A percentile compares a stretch with the other conserved stretches of the same genome.
Evolutionary conservation across 2,888 invertebrate genomes (phyloP).

Genomic region (Germaria angustata): DNA sequence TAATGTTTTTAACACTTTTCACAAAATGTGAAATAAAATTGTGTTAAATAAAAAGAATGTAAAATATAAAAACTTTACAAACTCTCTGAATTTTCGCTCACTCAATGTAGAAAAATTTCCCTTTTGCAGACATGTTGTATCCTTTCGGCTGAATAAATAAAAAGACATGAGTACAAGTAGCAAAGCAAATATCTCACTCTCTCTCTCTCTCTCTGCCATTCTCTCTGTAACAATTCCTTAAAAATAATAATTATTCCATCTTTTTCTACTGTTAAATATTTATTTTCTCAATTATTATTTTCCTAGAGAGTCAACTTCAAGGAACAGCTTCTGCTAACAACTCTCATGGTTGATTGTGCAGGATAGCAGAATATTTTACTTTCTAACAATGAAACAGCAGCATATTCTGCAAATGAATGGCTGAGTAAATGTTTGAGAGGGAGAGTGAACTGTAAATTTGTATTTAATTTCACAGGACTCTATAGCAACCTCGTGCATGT

Average conservation of each 20-base stretch:
- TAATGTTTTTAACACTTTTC: slow-evolving; percentile 8
- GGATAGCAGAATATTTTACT: too few species aligned
- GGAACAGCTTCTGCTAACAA: neutral
- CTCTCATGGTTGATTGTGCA: slow-evolving; percentile 1
- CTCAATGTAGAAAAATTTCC: slow-evolving; percentile 18
- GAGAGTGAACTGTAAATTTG: neutral
- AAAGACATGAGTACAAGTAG: slow-evolving; percentile 20
- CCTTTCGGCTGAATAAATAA: slow-evolving; percentile 46
- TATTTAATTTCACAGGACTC: slow-evolving; percentile 45
- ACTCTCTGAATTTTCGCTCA: neutral
- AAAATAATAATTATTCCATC: neutral
- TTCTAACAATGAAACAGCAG: too few species aligned
- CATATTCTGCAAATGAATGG: neutral
- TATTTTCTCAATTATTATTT: neutral
- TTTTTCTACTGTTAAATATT: neutral
- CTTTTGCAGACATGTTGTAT: slow-evolving; percentile 27
- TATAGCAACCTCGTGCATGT: slow-evolving; percentile 29
- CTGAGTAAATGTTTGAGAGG: neutral
- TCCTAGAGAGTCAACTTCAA: neutral
- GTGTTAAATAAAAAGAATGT: neutral
- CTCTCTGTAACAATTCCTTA: neutral
- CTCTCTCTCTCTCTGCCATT: neutral
- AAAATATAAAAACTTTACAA: neutral
- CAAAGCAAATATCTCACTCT: neutral
- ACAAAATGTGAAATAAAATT: neutral